Percentiles rank a stretch among this genome's conserved stretches.
These are phyloP conservation scores for Notolepis coatsorum DNA, from an alignment of 2,797 vertebrate genomes.

Conservation along the genomic window DNA sequence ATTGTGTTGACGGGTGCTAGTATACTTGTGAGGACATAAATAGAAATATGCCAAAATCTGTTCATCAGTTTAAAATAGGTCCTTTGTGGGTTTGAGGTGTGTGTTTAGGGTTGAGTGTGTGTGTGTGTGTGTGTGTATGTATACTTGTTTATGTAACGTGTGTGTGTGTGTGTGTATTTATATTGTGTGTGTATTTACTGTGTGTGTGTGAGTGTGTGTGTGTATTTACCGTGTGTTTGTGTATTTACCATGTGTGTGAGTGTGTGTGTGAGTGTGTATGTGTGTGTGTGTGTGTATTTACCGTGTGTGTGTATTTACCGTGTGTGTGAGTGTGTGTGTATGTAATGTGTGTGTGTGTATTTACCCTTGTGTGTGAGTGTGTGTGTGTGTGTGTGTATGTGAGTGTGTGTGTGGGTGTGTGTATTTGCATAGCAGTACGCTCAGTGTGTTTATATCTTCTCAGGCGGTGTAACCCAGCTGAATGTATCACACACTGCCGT, in stretches of 20 bases:
- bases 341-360: no score
- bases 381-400: not conserved
- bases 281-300: not conserved
- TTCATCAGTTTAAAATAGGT: no score
- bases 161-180: not conserved
- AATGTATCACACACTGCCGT: conserved; percentile 69
- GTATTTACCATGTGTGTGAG: conserved; percentile 18
- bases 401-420: no score
- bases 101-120: not conserved
- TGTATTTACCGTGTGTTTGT: not conserved
- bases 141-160: not conserved
- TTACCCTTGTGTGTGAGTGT: not conserved
- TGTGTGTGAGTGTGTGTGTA: not conserved
- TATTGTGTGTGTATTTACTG: conserved; percentile 10
- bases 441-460: conserved; percentile 37
- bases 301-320: no score
- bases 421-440: no score
- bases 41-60: no score
- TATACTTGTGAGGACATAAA: no score
- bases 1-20: not conserved
- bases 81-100: not conserved
- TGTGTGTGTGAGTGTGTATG: no score
- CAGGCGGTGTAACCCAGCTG: conserved; percentile 44
- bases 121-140: not conserved
- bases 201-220: not conserved